These are phyloP conservation scores for Aurelia sp. DNA, from an alignment of 30 jellyfish, hydroid and myxozoan genomes.

Conservation along the genomic window DNA sequence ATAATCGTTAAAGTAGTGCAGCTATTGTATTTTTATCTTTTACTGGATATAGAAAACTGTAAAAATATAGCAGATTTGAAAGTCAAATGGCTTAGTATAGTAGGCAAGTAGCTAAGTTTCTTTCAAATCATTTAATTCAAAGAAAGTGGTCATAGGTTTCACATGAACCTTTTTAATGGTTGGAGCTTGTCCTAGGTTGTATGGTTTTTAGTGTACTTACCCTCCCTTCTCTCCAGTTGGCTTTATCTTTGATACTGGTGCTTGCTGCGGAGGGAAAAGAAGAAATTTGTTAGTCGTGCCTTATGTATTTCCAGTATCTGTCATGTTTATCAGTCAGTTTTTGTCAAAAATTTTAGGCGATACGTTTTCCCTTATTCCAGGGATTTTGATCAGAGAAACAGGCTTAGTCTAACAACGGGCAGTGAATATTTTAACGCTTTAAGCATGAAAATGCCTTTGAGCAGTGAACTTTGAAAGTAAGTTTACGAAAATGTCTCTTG, in stretches of 20 bases:
- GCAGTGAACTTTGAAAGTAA: conserved; percentile 2
- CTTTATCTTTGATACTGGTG: conserved; percentile 81
- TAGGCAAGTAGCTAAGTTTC: too few relatives aligned
- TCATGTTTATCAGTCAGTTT: neutral
- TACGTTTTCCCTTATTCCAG: neutral
- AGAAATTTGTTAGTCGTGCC: conserved; percentile 87
- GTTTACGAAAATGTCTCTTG: neutral
- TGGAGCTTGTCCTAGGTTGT: neutral
- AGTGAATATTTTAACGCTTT: too few relatives aligned
- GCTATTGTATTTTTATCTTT: too few relatives aligned
- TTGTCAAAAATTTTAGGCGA: neutral
- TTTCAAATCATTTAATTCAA: too few relatives aligned
- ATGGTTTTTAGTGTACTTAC: conserved; percentile 46
- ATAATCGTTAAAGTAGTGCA: too few relatives aligned
- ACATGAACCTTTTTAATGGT: too few relatives aligned
- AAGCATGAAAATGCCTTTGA: conserved; percentile 1
- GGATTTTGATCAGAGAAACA: conserved; percentile 30
- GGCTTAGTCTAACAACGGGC: too few relatives aligned
- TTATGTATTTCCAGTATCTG: conserved; percentile 90
- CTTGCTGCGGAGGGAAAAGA: conserved; percentile 71
- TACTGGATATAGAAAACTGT: too few relatives aligned
- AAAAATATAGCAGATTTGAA: too few relatives aligned
- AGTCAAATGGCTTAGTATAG: too few relatives aligned
- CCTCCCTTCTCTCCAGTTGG: conserved; percentile 93
- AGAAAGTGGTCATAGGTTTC: too few relatives aligned